Evolutionary conservation across 1,140 invertebrate genomes (phyloP).

Genomic region (Scaptodrosophila lebanonensis): DNA sequence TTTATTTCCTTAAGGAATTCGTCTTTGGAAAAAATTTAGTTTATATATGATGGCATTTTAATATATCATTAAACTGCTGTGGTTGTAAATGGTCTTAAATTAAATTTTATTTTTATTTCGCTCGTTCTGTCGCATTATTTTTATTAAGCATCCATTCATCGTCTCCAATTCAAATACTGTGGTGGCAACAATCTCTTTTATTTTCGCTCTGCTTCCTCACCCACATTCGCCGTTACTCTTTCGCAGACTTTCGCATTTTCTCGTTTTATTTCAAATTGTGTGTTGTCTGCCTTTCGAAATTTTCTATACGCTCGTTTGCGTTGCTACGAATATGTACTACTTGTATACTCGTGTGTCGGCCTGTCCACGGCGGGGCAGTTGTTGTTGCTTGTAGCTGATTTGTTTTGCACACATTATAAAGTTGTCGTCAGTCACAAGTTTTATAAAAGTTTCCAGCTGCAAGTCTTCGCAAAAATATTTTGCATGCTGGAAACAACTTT

Average conservation of each 20-base stretch:
- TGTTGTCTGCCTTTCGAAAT: constrained; percentile 69
- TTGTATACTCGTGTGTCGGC: constrained; percentile 11
- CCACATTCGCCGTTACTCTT: background rate
- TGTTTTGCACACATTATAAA: constrained; percentile 42
- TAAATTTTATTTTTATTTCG: no score
- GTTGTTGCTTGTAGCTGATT: constrained; percentile 12
- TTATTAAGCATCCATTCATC: constrained; percentile 57
- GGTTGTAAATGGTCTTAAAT: no score
- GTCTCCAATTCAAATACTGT: constrained; percentile 40
- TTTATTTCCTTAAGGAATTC: no score
- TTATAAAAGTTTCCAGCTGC: constrained; percentile 11
- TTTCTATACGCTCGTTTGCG: constrained; percentile 57
- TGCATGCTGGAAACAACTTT: constrained; percentile 31
- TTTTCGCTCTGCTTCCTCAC: background rate
- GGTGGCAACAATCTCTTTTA: no score
- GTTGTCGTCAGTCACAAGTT: constrained; percentile 34
- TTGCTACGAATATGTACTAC: constrained; percentile 23
- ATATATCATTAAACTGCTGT: no score
- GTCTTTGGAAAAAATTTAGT: no score
- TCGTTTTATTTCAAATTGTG: constrained; percentile 32
- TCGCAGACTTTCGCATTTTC: constrained; percentile 8
- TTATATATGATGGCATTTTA: no score
- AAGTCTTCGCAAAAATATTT: constrained; percentile 26
- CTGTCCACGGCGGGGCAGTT: constrained; percentile 17
- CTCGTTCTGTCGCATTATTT: constrained; percentile 71